Evolutionary conservation across 2,113 vertebrate genomes (phyloP).

Genomic region (Steatornis caripensis): DNA sequence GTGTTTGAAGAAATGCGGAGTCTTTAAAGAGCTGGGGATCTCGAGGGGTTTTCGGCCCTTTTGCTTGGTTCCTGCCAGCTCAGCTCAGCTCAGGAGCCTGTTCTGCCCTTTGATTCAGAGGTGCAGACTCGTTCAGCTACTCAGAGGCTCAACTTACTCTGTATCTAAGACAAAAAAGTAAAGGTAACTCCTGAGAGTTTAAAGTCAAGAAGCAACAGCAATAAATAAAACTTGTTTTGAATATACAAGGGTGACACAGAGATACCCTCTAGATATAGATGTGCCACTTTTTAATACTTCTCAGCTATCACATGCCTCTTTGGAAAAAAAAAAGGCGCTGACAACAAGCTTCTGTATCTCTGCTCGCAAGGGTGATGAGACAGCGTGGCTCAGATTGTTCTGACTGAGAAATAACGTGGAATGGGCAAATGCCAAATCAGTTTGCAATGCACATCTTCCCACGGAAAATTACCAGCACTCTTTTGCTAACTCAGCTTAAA

Average conservation of each 20-base stretch:
- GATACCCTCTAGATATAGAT: background rate
- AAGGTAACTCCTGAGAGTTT: background rate
- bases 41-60: background rate
- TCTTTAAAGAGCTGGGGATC: background rate
- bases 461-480: background rate
- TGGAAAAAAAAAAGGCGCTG: background rate
- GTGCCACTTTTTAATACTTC: background rate
- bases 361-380: background rate
- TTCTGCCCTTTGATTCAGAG: background rate
- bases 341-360: background rate
- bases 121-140: background rate
- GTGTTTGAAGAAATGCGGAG: background rate
- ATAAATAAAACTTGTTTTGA: background rate
- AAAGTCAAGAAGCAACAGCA: background rate
- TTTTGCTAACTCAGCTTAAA: background rate
- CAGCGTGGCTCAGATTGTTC: background rate
- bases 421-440: background rate
- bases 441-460: background rate
- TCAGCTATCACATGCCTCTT: background rate
- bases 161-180: background rate
- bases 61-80: background rate
- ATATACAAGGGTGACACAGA: background rate
- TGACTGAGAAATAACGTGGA: background rate
- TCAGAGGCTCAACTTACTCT: background rate
- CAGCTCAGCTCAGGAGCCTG: background rate